Evolutionary conservation across 1,140 invertebrate species (phyloP).

Genomic region (Nixonia krombeini): DNA sequence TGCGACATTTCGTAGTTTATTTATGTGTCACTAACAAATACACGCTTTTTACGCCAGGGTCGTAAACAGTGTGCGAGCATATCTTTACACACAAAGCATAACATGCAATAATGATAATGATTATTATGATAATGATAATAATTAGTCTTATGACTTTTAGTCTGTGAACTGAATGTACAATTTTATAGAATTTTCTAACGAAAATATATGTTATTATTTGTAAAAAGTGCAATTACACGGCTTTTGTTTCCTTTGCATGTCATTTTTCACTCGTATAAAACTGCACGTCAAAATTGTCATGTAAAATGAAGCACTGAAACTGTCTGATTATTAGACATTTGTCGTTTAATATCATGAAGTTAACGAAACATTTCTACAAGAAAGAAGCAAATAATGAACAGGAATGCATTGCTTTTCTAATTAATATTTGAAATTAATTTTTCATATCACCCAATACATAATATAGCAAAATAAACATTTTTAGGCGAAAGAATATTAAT

Average conservation of each 20-base stretch:
- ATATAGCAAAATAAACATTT: too few species aligned
- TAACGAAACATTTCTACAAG: too few species aligned
- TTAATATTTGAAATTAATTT: too few species aligned
- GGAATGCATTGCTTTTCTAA: too few species aligned
- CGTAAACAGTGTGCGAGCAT: slow-evolving; percentile 27
- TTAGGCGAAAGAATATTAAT: too few species aligned
- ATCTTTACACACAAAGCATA: slow-evolving; percentile 42
- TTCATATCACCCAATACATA: too few species aligned
- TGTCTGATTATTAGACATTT: too few species aligned
- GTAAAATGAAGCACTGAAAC: too few species aligned
- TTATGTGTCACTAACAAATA: slow-evolving; percentile 54
- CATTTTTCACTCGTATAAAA: background rate
- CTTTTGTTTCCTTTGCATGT: slow-evolving; percentile 1
- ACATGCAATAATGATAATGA: slow-evolving; percentile 44
- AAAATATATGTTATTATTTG: slow-evolving; percentile 54
- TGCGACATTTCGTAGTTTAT: slow-evolving; percentile 50
- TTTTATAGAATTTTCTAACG: slow-evolving; percentile 54
- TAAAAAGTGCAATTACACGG: slow-evolving; percentile 41
- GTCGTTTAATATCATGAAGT: too few species aligned
- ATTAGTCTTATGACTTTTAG: slow-evolving; percentile 51
- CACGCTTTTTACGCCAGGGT: slow-evolving; percentile 9
- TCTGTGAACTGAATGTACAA: slow-evolving; percentile 57
- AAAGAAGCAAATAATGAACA: too few species aligned
- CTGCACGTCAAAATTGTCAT: too few species aligned
- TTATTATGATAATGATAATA: too few species aligned